Conservation (phyloP, 2,888 invertebrate genomes). For the Hirtodrosophila trivittata region DNA sequence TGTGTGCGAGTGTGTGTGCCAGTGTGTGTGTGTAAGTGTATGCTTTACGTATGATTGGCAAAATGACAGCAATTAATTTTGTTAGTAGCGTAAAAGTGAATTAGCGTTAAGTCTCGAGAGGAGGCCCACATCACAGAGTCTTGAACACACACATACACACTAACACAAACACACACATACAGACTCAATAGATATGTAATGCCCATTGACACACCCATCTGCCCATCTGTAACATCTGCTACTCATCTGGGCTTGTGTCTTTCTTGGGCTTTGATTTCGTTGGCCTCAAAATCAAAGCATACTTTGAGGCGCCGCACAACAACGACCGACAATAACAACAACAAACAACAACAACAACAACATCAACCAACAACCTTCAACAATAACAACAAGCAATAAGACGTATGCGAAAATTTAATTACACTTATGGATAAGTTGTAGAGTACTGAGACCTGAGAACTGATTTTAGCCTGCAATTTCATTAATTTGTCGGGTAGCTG, state of each 20-base stretch:
- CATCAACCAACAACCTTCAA: conserved; percentile 1
- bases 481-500: conserved; percentile 32
- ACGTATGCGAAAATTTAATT: conserved; percentile 64
- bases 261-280: conserved; percentile 56
- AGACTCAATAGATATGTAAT: conserved; percentile 28
- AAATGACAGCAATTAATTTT: conserved; percentile 75
- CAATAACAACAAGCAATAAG: conserved; percentile 18
- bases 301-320: conserved; percentile 41
- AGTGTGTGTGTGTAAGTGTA: conserved; percentile 14
- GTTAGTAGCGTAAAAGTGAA: conserved; percentile 69
- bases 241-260: conserved; percentile 7
- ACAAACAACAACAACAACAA: conserved; percentile 1
- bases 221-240: neutral
- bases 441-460: conserved; percentile 16
- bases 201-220: conserved; percentile 33
- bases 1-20: conserved; percentile 6
- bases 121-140: conserved; percentile 23
- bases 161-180: conserved; percentile 3
- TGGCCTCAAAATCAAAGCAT: conserved; percentile 58
- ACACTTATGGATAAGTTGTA: conserved; percentile 58
- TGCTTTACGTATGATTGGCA: conserved; percentile 48
- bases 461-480: conserved; percentile 38
- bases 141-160: conserved; percentile 21
- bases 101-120: conserved; percentile 60
- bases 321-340: conserved; percentile 19